Evolutionary conservation across 2,797 vertebrate genomes (phyloP).

Genomic region (Setipinna tenuifilis): DNA sequence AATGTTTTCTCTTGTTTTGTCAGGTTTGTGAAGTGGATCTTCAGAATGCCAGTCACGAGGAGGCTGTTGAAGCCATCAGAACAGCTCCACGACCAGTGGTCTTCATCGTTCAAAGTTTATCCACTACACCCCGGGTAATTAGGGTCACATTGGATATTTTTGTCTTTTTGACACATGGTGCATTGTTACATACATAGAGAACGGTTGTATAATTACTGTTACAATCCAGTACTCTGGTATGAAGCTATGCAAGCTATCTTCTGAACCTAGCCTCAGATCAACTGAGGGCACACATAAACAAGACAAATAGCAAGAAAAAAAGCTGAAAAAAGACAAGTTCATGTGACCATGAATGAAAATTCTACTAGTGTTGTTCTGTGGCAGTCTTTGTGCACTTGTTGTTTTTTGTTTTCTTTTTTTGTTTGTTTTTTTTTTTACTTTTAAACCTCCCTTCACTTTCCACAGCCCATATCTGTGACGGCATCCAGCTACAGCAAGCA

Average conservation of each 20-base stretch:
- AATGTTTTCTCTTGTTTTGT: neutral
- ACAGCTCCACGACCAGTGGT: conserved; percentile 85
- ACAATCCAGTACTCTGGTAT: no score
- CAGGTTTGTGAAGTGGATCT: conserved; percentile 90
- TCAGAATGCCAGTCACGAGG: conserved; percentile 85
- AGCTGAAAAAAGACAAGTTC: neutral
- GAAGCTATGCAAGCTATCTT: no score
- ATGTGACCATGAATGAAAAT: neutral
- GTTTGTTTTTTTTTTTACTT: neutral
- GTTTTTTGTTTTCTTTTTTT: neutral
- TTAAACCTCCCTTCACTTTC: neutral
- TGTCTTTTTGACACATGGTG: no score
- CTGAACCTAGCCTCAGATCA: no score
- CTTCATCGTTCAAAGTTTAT: conserved; percentile 91
- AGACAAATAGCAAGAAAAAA: no score
- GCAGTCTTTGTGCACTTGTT: neutral
- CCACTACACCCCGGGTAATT: conserved; percentile 82
- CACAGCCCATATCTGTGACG: conserved; percentile 58
- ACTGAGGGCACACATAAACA: no score
- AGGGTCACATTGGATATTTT: no score
- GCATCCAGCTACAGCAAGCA: conserved; percentile 59
- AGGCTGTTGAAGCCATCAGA: conserved; percentile 91
- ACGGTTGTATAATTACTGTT: no score
- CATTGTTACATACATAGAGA: no score
- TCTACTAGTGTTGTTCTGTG: neutral